A percentile compares a stretch with the other conserved stretches of the same genome.
These are phyloP conservation scores for Semicossyphus pulcher DNA, from an alignment of 2,113 vertebrate genomes.

Conservation along the genomic window DNA sequence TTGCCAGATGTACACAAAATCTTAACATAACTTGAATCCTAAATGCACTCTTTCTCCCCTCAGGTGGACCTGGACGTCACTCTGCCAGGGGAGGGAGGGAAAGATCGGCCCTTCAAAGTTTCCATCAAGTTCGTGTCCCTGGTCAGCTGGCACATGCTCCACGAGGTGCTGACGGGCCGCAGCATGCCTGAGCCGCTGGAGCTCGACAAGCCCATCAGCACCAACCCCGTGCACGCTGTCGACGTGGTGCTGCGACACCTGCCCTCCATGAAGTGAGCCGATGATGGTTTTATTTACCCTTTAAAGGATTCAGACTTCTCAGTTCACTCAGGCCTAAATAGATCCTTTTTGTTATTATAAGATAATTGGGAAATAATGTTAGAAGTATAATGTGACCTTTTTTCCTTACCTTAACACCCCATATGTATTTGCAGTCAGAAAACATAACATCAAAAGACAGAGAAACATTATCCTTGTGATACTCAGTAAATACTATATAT, in stretches of 20 bases:
- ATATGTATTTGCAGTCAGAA: background rate
- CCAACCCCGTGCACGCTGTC: slow-evolving; percentile 98
- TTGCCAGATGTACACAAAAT: background rate
- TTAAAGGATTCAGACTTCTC: background rate
- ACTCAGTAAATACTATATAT: slow-evolving; percentile 30
- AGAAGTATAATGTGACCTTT: no score
- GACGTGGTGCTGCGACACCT: slow-evolving; percentile 98
- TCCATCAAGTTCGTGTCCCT: slow-evolving; percentile 98
- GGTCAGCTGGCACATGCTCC: slow-evolving; percentile 99
- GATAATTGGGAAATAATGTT: fast-evolving
- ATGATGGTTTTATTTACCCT: background rate
- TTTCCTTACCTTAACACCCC: no score
- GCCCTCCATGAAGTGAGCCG: slow-evolving; percentile 98
- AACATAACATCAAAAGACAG: background rate
- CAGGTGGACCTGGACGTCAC: slow-evolving; percentile 99
- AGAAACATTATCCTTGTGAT: slow-evolving; percentile 1
- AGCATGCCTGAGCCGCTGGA: slow-evolving; percentile 97
- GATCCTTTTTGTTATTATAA: background rate
- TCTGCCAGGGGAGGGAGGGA: slow-evolving; percentile 97
- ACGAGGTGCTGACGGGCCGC: slow-evolving; percentile 97
- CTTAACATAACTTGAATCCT: background rate
- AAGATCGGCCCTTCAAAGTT: slow-evolving; percentile 98
- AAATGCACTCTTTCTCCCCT: background rate
- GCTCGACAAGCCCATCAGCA: slow-evolving; percentile 99
- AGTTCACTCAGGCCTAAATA: background rate